Evolutionary conservation across 2,797 vertebrate species (phyloP).

Genomic region (Atherinosoma microstoma): DNA sequence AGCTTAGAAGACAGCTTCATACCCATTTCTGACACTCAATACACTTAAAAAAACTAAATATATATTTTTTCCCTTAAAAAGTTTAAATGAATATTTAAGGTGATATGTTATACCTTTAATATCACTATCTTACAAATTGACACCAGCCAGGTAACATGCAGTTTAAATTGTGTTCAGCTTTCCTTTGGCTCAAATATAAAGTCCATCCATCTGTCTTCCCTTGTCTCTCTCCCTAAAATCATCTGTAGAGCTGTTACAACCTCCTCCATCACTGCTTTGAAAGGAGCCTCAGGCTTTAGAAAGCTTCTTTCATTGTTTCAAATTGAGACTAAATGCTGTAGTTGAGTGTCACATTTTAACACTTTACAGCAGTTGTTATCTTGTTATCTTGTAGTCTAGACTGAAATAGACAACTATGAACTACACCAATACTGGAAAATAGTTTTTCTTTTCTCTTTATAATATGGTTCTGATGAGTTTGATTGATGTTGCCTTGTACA

Average conservation of each 20-base stretch:
- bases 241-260: slow-evolving; percentile 49
- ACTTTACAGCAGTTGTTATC: slow-evolving; percentile 44
- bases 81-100: slow-evolving; percentile 17
- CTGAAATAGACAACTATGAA: slow-evolving; percentile 7
- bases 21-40: slow-evolving; percentile 6
- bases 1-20: slow-evolving; percentile 11
- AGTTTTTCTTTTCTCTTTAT: no score
- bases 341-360: slow-evolving; percentile 51
- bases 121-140: slow-evolving; percentile 29
- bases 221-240: slow-evolving; percentile 46
- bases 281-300: slow-evolving; percentile 55
- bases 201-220: slow-evolving; percentile 56
- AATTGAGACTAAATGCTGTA: slow-evolving; percentile 58
- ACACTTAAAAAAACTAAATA: background rate
- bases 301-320: slow-evolving; percentile 55
- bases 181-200: slow-evolving; percentile 56
- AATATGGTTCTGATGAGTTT: background rate
- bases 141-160: slow-evolving; percentile 17
- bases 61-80: background rate
- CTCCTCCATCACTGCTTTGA: slow-evolving; percentile 60
- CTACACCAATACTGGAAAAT: background rate
- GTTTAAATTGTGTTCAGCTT: slow-evolving; percentile 52
- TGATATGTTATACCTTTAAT: slow-evolving; percentile 54
- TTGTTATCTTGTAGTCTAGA: slow-evolving; percentile 1
- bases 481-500: background rate